Base-by-base conservation (phyloP, 2,113 vertebrate genomes). In the Oriolus oriolus region DNA sequence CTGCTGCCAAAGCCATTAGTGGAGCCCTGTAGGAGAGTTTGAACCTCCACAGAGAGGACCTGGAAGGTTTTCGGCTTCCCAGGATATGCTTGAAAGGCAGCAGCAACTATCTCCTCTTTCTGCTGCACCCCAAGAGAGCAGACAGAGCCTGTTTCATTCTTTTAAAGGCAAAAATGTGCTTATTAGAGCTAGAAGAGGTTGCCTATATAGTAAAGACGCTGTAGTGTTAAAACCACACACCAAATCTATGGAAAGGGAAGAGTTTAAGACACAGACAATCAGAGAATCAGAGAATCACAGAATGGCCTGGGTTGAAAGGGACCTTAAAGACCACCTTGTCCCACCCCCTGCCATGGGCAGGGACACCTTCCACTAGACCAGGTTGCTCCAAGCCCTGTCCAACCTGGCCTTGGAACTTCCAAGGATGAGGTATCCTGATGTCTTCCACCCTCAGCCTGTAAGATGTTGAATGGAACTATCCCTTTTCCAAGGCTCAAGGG, bases 1-100 rank as follows among this genome's bases (percentile, higher is more conserved):
- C 95, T 90, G 76, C 94, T 97, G 94, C 85, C 89, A 95, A 96
- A 96, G 52, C 68, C 86, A 89, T 95, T 89, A 95, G 54, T 27
- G 44, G 21, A 79, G 35, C 54, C 42, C 53, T 1, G 0, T 6
- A 73, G 50, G 86, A 89, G 50, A 75, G 37, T 70, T 47, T 81
- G 52, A 86, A 49, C 24, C 15, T 84, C 60, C 68, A 31, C 47
- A 63, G 39, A 44, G 4, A 27, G 17, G 5, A 13, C 2, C 33
- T 50, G 27, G 56, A 75, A 31, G 35, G 21, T 6, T 87, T 54
- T 64, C 1, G 0, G 9, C 39, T 87, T 75, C 70, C 47, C 54
- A 80, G 49, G 76, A 57, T 35, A 20, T 1, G 0, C 22, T 86
- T 35, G 23, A 69, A 75, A 90, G 16, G 23, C 19, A 57, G 11